Base-by-base conservation (phyloP, 1,140 invertebrate genomes). In the Drosophila equinoxialis region DNA sequence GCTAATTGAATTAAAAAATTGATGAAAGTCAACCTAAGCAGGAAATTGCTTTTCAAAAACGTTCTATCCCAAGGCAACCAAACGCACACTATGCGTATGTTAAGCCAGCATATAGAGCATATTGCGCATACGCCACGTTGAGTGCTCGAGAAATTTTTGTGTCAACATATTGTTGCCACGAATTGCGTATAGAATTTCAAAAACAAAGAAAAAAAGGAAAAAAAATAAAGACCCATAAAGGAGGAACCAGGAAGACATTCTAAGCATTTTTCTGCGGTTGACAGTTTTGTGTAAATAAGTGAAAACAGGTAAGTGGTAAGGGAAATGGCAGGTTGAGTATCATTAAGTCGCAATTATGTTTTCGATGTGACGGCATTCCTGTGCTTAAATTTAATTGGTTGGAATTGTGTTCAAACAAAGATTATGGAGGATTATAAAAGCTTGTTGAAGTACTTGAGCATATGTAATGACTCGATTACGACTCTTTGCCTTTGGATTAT, bases 81-180 rank as follows among this genome's bases (percentile, higher is more conserved):
- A 59, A 59, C 58, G 42, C 45, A 67, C 71, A 77, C 37, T 60
- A 83, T 89, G 83, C 68, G 72, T 17, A 51, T 51, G 45, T 51
- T 51, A n/a, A 20, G 45, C 45, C 45, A 54, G 55, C n/a, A 58
- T 41, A 11, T 80, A 89, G 79, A 74, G 77, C 77, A 72, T 77
- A 87, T 89, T 82, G 77, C 68, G 84, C 67, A 87, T 89, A 81
- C 84, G 84, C 78, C 80, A 87, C 84, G 84, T 87, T 67, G 74
- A 59, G 68, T 80, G 71, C 20, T 65, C 20, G 42, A 68, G 71
- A 79, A 51, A 51, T 51, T 51, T 85, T 90, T 68, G 59, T 64
- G 77, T 55, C 57, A 87, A 89, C 84, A 87, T 87, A 87, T 87
- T 87, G 84, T 75, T 71, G 80, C 73, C 71, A 71, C 74, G 72